Percentiles rank a stretch among this genome's conserved stretches.
Conservation (phyloP, 2,113 vertebrate genomes). For the Bucco capensis region DNA sequence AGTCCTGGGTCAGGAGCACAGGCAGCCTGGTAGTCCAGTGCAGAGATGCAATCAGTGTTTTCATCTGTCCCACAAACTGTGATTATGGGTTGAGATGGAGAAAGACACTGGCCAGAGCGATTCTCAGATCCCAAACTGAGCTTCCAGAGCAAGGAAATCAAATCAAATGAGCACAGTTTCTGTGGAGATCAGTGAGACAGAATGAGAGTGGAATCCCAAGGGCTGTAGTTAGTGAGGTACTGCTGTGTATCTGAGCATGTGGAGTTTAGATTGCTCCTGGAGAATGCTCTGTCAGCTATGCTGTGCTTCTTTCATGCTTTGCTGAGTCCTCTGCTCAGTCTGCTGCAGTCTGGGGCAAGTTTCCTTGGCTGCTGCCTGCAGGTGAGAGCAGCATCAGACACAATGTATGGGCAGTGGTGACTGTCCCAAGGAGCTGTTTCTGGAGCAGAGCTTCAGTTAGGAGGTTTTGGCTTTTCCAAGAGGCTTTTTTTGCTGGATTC, state of each 20-base stretch:
- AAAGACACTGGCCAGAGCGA: neutral
- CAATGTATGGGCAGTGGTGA: neutral
- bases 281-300: neutral
- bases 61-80: neutral
- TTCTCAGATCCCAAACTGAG: neutral
- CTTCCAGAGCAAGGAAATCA: constrained; percentile 15
- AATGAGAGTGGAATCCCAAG: neutral
- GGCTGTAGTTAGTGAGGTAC: neutral
- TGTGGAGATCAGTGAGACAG: neutral
- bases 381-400: neutral
- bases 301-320: neutral
- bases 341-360: neutral
- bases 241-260: neutral
- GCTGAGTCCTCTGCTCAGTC: neutral
- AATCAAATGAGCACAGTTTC: neutral
- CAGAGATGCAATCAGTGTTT: neutral
- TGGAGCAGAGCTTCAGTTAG: neutral
- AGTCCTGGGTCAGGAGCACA: neutral
- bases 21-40: neutral
- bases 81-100: neutral
- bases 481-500: neutral
- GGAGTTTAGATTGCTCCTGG: neutral
- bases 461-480: neutral
- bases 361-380: neutral
- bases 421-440: neutral